A percentile compares a stretch with the other conserved stretches of the same genome.
Evolutionary conservation across 2,888 invertebrate genomes (phyloP).

Genomic region (Elegia similella): DNA sequence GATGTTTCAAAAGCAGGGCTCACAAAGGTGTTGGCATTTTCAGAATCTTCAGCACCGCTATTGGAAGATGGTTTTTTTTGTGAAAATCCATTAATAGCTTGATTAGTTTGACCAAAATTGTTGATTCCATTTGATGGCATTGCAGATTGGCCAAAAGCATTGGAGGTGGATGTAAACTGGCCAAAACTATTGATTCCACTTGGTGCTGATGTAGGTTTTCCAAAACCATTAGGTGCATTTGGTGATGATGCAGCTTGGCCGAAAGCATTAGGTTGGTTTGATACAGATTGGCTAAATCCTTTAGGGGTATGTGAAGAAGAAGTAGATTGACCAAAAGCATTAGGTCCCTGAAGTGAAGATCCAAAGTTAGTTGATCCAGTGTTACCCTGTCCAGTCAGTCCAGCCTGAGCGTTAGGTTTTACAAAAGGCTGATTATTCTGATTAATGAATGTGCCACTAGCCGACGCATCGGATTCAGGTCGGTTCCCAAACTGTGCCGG

Average conservation of each 20-base stretch:
- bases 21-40: slow-evolving; percentile 7
- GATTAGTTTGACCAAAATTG: slow-evolving; percentile 12
- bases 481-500: slow-evolving; percentile 47
- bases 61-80: slow-evolving; percentile 15
- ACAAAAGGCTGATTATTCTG: slow-evolving; percentile 46
- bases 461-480: slow-evolving; percentile 43
- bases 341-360: background rate
- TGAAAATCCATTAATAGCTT: slow-evolving; percentile 15
- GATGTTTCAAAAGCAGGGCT: slow-evolving; percentile 9
- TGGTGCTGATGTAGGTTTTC: background rate
- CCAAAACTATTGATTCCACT: slow-evolving; percentile 9
- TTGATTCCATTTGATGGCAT: slow-evolving; percentile 9
- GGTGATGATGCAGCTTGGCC: slow-evolving; percentile 7
- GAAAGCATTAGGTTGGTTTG: background rate
- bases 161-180: background rate
- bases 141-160: slow-evolving; percentile 1
- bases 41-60: slow-evolving; percentile 1
- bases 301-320: slow-evolving; percentile 1
- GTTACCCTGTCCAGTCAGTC: slow-evolving; percentile 14
- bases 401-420: slow-evolving; percentile 28
- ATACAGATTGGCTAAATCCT: slow-evolving; percentile 3
- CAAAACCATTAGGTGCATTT: slow-evolving; percentile 10
- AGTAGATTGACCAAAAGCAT: background rate
- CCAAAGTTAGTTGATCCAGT: slow-evolving; percentile 16
- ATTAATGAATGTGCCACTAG: slow-evolving; percentile 50